Evolutionary conservation across 2,888 invertebrate genomes (phyloP).

Genomic region (Agrochola litura): DNA sequence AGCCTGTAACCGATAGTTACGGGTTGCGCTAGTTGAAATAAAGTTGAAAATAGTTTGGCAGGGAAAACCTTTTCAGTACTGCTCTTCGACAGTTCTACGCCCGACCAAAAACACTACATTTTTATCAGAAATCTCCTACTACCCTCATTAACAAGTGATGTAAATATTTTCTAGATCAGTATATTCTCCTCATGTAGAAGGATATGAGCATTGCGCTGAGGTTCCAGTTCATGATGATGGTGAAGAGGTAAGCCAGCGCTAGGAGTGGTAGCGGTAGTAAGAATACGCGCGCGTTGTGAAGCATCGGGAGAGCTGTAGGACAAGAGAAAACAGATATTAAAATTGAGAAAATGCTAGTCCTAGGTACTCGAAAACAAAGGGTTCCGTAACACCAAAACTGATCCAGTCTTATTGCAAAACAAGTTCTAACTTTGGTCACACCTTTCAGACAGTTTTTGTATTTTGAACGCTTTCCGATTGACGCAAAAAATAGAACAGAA

Average conservation of each 20-base stretch:
- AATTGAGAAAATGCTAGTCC: neutral
- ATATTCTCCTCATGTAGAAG: conserved; percentile 96
- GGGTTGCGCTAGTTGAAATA: neutral
- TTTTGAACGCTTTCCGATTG: neutral
- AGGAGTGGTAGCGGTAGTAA: conserved; percentile 95
- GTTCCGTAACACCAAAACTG: neutral
- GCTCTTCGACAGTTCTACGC: neutral
- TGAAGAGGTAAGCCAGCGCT: conserved; percentile 94
- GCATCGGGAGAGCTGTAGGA: conserved; percentile 94
- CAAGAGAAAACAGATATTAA: neutral
- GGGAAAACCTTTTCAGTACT: neutral
- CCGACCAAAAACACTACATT: neutral
- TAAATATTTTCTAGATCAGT: conserved; percentile 46
- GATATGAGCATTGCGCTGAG: conserved; percentile 95
- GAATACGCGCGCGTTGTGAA: conserved; percentile 96
- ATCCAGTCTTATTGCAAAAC: neutral
- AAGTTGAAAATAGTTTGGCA: conserved; percentile 2
- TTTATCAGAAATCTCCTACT: conserved; percentile 7
- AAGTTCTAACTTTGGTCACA: neutral
- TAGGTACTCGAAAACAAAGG: neutral
- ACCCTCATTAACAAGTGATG: conserved; percentile 31
- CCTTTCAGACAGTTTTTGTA: neutral
- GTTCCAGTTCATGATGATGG: conserved; percentile 95
- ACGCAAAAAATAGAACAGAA: no score
- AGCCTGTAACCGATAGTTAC: neutral